Percentiles rank a stretch among this genome's conserved stretches.
These are phyloP conservation scores for Dipodomys merriami DNA, from an alignment of 2,113 vertebrate species.

Conservation along the genomic window DNA sequence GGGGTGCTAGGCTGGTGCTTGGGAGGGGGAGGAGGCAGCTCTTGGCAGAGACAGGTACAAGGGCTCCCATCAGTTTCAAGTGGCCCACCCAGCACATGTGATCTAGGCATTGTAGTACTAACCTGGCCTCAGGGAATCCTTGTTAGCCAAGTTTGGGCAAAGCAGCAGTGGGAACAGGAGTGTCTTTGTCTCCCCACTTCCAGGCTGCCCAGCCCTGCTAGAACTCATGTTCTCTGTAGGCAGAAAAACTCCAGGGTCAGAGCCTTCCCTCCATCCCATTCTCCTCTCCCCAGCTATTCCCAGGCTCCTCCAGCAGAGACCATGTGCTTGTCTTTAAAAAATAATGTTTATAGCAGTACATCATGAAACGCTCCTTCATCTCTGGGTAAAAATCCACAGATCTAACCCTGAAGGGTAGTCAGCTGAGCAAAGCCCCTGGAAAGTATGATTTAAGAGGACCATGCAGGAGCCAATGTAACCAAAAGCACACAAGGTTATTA, in stretches of 20 bases:
- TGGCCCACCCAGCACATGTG: background rate
- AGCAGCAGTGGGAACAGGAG: background rate
- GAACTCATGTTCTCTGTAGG: background rate
- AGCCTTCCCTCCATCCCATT: background rate
- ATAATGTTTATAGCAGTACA: background rate
- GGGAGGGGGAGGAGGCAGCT: background rate
- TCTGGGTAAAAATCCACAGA: background rate
- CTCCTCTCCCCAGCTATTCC: background rate
- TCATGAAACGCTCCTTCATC: background rate
- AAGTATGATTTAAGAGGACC: background rate
- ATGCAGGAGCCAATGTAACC: background rate
- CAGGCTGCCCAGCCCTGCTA: background rate
- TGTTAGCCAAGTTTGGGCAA: background rate
- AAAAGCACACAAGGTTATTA: constrained; percentile 75
- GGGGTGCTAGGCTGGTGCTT: background rate
- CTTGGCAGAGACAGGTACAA: background rate
- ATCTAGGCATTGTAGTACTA: background rate
- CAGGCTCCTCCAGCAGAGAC: background rate
- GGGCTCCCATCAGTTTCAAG: background rate
- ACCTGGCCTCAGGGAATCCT: background rate
- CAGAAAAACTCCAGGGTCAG: background rate
- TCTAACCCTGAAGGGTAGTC: background rate
- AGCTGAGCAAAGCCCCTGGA: background rate
- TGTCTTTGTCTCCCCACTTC: background rate
- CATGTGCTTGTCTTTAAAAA: background rate